Percentiles rank a stretch among this genome's conserved stretches.
Conservation (phyloP, 2,888 invertebrate genomes). For the Diaperis boleti region DNA sequence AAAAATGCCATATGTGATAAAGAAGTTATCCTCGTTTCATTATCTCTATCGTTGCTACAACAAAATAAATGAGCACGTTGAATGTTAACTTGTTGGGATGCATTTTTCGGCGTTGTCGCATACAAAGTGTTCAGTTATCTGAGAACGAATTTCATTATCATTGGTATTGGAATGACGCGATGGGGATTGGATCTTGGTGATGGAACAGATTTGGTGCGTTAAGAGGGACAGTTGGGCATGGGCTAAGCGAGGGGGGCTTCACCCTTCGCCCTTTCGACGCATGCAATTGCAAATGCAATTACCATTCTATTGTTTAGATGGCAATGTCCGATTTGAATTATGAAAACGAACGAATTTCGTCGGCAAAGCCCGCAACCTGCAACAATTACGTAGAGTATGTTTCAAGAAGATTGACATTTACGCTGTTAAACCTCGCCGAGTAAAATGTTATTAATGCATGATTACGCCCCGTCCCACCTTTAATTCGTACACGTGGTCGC, state of each 20-base stretch:
- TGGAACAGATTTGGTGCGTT: neutral
- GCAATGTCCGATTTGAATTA: slow-evolving; percentile 12
- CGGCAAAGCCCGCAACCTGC: slow-evolving; percentile 10
- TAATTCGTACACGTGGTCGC: slow-evolving; percentile 48
- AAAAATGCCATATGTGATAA: no score
- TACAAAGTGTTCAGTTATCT: no score
- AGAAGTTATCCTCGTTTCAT: no score
- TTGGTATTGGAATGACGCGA: no score
- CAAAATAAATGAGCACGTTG: no score
- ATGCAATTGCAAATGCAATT: slow-evolving; percentile 13
- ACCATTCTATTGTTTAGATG: slow-evolving; percentile 11
- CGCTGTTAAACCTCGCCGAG: slow-evolving; percentile 54
- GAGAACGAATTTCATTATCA: no score
- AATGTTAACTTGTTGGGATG: no score
- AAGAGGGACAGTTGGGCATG: no score
- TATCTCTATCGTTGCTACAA: no score
- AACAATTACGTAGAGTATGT: slow-evolving; percentile 39
- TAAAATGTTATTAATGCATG: slow-evolving; percentile 59
- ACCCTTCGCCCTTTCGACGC: neutral
- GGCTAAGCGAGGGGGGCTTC: neutral
- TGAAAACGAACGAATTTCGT: slow-evolving; percentile 4
- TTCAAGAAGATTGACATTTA: slow-evolving; percentile 54
- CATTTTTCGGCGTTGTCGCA: no score
- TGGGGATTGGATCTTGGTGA: no score
- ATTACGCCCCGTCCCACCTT: slow-evolving; percentile 54